These are phyloP conservation scores for Chelmon rostratus DNA, from an alignment of 2,797 vertebrate species.

Conservation along the genomic window DNA sequence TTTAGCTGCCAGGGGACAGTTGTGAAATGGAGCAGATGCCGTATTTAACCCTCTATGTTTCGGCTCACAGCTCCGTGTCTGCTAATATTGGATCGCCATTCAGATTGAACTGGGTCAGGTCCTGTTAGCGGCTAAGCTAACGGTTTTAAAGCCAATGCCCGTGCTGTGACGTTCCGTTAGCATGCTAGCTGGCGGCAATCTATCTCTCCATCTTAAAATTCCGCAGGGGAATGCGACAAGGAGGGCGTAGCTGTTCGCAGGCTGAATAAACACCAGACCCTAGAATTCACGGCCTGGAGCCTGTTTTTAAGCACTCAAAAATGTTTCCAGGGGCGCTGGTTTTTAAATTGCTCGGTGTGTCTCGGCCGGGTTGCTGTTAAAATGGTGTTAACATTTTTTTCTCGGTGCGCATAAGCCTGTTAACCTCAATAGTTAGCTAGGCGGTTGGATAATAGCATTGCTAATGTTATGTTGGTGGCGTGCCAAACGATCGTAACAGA, in stretches of 20 bases:
- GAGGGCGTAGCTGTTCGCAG: conserved; percentile 81
- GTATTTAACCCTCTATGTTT: neutral
- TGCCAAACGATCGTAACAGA: conserved; percentile 20
- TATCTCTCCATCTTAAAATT: conserved; percentile 81
- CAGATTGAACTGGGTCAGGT: conserved; percentile 64
- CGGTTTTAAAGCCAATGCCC: conserved; percentile 18
- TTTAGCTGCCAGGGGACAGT: rapidly evolving
- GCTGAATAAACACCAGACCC: conserved; percentile 7
- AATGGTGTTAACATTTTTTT: conserved; percentile 1
- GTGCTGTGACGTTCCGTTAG: conserved; percentile 47
- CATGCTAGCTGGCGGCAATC: conserved; percentile 71
- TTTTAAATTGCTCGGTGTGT: neutral
- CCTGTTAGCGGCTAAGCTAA: conserved; percentile 56
- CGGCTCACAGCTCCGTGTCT: neutral
- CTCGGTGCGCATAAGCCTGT: conserved; percentile 28
- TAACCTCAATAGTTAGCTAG: conserved; percentile 12
- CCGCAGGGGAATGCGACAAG: conserved; percentile 81
- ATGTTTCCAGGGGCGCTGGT: rapidly evolving
- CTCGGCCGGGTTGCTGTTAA: neutral
- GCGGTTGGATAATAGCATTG: conserved; percentile 13
- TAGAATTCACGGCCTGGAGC: neutral
- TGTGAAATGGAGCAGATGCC: rapidly evolving
- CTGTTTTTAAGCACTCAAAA: neutral
- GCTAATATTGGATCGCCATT: neutral
- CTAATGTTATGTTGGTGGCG: conserved; percentile 1